Evolutionary conservation across 64 coral and sea anemone genomes (phyloP).

Genomic region (Montipora cactus): DNA sequence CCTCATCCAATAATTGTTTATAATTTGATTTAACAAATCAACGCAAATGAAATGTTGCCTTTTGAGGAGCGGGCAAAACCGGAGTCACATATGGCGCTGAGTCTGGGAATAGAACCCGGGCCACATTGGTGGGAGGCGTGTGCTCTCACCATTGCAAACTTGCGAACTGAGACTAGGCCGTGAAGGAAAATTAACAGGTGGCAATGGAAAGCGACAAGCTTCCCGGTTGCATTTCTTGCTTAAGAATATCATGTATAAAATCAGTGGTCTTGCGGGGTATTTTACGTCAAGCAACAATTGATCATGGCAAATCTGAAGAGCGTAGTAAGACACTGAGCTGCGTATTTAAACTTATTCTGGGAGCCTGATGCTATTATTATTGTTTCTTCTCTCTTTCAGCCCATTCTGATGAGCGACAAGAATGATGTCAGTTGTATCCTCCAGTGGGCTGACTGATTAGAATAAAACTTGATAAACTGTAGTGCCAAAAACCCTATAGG

Average conservation of each 20-base stretch:
- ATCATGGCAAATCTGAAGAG: not conserved
- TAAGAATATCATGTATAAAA: conserved; percentile 12
- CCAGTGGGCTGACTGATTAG: not conserved
- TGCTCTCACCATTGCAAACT: too few species aligned
- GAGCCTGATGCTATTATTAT: not conserved
- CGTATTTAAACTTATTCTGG: not conserved
- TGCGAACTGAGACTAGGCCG: not conserved
- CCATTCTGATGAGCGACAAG: not conserved
- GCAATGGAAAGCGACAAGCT: not conserved
- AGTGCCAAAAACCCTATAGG: not conserved
- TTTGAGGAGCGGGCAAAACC: not conserved
- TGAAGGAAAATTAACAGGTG: not conserved
- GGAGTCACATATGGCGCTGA: too few species aligned
- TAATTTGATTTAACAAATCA: too few species aligned
- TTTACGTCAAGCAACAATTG: not conserved
- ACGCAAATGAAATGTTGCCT: not conserved
- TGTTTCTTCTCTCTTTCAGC: not conserved
- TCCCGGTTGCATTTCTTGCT: not conserved
- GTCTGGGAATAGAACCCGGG: too few species aligned
- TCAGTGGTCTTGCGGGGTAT: not conserved
- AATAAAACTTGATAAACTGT: conserved; percentile 2
- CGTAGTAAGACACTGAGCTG: not conserved
- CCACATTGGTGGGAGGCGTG: too few species aligned
- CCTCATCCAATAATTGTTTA: too few species aligned
- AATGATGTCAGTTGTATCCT: conserved; percentile 7